A percentile compares a stretch with the other conserved stretches of the same genome.
These are phyloP conservation scores for Salmo trutta DNA, from an alignment of 2,797 vertebrate genomes.

Conservation along the genomic window DNA sequence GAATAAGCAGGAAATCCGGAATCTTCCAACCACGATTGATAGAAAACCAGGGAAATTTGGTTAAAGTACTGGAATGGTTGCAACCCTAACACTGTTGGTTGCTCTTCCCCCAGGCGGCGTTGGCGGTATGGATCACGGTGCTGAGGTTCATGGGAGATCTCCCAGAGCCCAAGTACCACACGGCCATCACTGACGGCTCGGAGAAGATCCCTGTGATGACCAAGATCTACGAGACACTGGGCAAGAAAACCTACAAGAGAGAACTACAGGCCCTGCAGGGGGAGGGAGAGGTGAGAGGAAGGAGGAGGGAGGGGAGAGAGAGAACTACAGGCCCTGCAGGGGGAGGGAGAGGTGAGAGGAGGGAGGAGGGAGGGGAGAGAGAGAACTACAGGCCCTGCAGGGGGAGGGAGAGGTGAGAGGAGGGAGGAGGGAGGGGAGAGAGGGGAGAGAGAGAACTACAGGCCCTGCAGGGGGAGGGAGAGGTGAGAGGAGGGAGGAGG, in stretches of 20 bases:
- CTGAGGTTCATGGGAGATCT: conserved; percentile 97
- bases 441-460: not conserved
- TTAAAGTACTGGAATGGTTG: not conserved
- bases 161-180: conserved; percentile 89
- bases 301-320: not conserved
- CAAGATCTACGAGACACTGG: conserved; percentile 97
- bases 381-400: not conserved
- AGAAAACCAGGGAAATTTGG: not conserved
- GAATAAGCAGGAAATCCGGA: not conserved
- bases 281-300: conserved; percentile 85
- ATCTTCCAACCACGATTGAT: not conserved
- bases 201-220: conserved; percentile 99
- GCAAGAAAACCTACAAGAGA: conserved; percentile 93
- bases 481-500: not conserved
- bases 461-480: not conserved
- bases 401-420: not conserved
- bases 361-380: not conserved
- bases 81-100: not conserved
- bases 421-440: not conserved
- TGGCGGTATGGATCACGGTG: conserved; percentile 97
- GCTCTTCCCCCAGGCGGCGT: conserved; percentile 81
- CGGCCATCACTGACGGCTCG: conserved; percentile 88
- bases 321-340: not conserved
- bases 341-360: not conserved
- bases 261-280: conserved; percentile 94